Evolutionary conservation across 2,797 vertebrate species (phyloP).

Genomic region (Huso huso): DNA sequence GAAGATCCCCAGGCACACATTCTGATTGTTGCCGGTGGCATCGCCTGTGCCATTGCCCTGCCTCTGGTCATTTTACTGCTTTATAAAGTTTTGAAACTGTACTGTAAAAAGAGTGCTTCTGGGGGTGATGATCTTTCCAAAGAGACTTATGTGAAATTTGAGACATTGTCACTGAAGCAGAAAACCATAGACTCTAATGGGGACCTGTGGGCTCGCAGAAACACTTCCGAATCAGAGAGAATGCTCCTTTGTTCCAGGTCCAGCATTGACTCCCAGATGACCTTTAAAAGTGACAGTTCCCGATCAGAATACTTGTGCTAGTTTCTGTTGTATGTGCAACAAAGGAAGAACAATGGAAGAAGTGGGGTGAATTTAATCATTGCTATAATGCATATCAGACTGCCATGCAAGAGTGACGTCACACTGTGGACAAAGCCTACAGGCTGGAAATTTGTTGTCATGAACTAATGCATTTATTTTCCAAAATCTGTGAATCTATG

Average conservation of each 20-base stretch:
- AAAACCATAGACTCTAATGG: slow-evolving; percentile 52
- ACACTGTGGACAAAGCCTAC: too few species aligned
- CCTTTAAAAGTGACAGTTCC: slow-evolving; percentile 76
- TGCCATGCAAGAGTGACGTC: too few species aligned
- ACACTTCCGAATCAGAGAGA: slow-evolving; percentile 77
- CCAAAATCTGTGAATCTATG: too few species aligned
- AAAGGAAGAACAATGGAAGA: too few species aligned
- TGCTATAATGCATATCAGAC: too few species aligned
- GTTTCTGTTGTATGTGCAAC: slow-evolving; percentile 11
- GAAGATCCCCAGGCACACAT: slow-evolving; percentile 47
- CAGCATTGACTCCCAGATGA: slow-evolving; percentile 83
- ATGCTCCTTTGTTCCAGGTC: slow-evolving; percentile 82
- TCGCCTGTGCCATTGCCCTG: slow-evolving; percentile 65
- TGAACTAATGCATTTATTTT: too few species aligned
- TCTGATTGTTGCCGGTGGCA: slow-evolving; percentile 58
- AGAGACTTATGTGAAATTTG: slow-evolving; percentile 92
- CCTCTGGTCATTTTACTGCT: slow-evolving; percentile 78
- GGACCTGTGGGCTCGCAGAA: slow-evolving; percentile 76
- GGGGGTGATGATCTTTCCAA: slow-evolving; percentile 73
- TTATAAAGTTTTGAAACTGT: slow-evolving; percentile 82
- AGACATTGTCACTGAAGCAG: slow-evolving; percentile 80
- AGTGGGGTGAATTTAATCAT: too few species aligned
- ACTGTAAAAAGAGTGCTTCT: slow-evolving; percentile 50
- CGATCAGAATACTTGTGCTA: slow-evolving; percentile 77
- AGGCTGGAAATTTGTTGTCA: too few species aligned